A percentile compares a stretch with the other conserved stretches of the same genome.
phyloP scores from a whole-genome alignment of 2,888 invertebrate genomes.

The Andricus curvator region DNA sequence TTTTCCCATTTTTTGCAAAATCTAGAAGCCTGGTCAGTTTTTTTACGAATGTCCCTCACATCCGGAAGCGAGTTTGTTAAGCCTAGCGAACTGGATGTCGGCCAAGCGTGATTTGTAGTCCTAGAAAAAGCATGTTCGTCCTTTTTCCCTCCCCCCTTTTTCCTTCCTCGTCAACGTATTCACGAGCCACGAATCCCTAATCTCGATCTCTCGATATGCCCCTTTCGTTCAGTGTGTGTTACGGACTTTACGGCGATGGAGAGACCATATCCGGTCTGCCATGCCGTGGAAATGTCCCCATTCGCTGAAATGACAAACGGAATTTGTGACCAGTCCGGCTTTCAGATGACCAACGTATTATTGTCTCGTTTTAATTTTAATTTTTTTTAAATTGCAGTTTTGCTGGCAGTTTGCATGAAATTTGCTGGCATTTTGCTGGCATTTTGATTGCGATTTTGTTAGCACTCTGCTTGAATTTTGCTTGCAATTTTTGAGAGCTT shows the following conservation, averaged over 20 bases:
- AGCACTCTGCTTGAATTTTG: too few relatives aligned
- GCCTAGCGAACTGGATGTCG: conserved; percentile 34
- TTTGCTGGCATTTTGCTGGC: too few relatives aligned
- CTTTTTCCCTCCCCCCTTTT: conserved; percentile 31
- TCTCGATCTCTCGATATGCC: conserved; percentile 22
- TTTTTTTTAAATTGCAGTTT: too few relatives aligned
- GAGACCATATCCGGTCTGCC: neutral
- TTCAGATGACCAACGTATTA: too few relatives aligned
- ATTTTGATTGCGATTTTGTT: too few relatives aligned
- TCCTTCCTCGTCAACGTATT: conserved; percentile 28
- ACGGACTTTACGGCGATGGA: neutral
- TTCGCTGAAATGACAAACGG: neutral
- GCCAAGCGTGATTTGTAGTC: conserved; percentile 30
- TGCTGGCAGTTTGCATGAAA: too few relatives aligned
- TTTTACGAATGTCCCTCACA: conserved; percentile 10
- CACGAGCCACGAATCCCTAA: conserved; percentile 30
- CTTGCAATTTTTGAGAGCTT: too few relatives aligned
- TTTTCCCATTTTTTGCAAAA: neutral
- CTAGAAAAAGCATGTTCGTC: neutral
- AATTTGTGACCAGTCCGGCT: neutral
- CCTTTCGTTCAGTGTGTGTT: neutral
- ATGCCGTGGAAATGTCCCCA: conserved; percentile 40
- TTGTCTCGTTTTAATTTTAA: too few relatives aligned
- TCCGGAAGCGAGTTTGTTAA: conserved; percentile 30
- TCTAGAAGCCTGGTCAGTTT: neutral